Percentiles rank a stretch among this genome's conserved stretches.
Conservation (phyloP, 2,888 invertebrate species). For the Cryptops parisi region DNA sequence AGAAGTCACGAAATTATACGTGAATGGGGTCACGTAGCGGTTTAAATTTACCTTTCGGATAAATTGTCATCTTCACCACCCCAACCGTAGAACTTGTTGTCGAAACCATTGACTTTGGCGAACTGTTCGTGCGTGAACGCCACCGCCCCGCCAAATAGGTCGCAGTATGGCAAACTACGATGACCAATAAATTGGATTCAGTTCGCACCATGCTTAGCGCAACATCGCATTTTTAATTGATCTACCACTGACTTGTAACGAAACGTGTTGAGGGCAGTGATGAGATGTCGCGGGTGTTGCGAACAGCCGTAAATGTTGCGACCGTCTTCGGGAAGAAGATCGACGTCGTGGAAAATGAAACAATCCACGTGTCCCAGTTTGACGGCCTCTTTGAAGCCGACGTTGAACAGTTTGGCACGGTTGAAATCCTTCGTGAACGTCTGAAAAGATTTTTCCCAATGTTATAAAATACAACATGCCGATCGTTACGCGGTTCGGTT, state of each 20-base stretch:
- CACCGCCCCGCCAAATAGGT: slow-evolving; percentile 66
- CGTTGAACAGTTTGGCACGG: slow-evolving; percentile 71
- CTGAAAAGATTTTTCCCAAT: background rate
- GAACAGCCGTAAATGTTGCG: slow-evolving; percentile 76
- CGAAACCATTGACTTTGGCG: slow-evolving; percentile 60
- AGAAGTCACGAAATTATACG: too few relatives aligned
- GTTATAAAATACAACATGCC: background rate
- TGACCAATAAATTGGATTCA: too few relatives aligned
- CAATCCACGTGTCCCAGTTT: slow-evolving; percentile 55
- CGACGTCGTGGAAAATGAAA: slow-evolving; percentile 78
- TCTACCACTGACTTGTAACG: slow-evolving; percentile 27
- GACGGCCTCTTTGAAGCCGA: slow-evolving; percentile 64
- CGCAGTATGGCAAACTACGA: slow-evolving; percentile 32
- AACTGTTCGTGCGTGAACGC: slow-evolving; percentile 60
- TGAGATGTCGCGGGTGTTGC: slow-evolving; percentile 70
- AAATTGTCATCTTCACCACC: slow-evolving; percentile 85
- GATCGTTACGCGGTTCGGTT: background rate
- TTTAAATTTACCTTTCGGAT: slow-evolving; percentile 7
- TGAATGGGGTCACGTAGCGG: too few relatives aligned
- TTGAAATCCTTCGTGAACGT: slow-evolving; percentile 61
- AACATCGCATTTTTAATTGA: too few relatives aligned
- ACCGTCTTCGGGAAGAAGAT: slow-evolving; percentile 60
- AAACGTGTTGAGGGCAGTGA: slow-evolving; percentile 66
- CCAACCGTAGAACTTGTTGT: slow-evolving; percentile 68
- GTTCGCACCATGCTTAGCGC: background rate